phyloP scores from a whole-genome alignment of 1,140 invertebrate genomes.

The Rhopalosiphum padi region DNA sequence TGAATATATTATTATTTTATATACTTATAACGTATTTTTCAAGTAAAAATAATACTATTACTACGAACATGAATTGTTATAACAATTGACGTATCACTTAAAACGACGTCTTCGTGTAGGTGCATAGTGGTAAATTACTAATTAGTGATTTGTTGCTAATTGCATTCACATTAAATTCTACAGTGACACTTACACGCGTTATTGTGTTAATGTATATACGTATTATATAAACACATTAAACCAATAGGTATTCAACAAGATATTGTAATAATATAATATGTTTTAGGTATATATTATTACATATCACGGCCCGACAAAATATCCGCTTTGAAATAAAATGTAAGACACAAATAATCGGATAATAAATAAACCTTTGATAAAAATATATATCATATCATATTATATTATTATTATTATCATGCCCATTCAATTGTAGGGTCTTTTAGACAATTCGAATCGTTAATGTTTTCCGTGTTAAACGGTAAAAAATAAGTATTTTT shows the following conservation, averaged over 20 bases:
- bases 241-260: background rate
- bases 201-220: background rate
- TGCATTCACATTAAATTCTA: background rate
- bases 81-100: background rate
- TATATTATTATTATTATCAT: background rate
- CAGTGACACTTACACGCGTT: background rate
- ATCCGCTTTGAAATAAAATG: background rate
- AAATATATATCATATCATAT: background rate
- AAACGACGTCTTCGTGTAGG: background rate
- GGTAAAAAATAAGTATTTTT: background rate
- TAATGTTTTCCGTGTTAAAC: background rate
- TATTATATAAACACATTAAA: background rate
- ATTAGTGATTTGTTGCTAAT: conserved; percentile 5
- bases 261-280: background rate
- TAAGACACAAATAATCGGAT: background rate
- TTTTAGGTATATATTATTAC: background rate
- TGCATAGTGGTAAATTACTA: conserved; percentile 3
- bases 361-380: background rate
- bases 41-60: background rate
- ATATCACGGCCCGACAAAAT: background rate
- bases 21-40: background rate
- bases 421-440: background rate
- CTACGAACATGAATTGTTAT: background rate
- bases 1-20: background rate
- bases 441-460: background rate